Conservation (phyloP, 2,888 invertebrate species). For the Papilio demoleus region DNA sequence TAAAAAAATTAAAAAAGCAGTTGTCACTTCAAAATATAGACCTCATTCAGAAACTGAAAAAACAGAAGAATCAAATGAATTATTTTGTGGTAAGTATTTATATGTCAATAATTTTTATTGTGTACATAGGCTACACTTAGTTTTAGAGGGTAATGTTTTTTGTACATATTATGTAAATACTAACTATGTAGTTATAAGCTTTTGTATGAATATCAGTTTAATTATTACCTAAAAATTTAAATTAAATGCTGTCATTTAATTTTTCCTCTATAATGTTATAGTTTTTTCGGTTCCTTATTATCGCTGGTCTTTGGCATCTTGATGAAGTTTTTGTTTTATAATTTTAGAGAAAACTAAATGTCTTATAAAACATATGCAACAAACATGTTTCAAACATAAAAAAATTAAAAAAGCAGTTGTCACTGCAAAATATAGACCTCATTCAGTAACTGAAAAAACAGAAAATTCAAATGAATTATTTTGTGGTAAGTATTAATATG, state of each 20-base stretch:
- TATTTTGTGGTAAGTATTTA: slow-evolving; percentile 38
- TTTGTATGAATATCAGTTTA: too few species aligned
- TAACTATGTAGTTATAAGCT: too few species aligned
- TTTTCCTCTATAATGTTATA: too few species aligned
- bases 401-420: slow-evolving; percentile 14
- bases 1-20: slow-evolving; percentile 18
- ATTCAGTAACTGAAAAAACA: slow-evolving; percentile 4
- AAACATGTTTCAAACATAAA: slow-evolving; percentile 31
- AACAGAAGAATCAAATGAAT: background rate
- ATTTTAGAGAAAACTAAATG: slow-evolving; percentile 45
- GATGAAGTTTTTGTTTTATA: too few species aligned
- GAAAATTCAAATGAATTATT: slow-evolving; percentile 14
- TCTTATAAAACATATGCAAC: slow-evolving; percentile 42
- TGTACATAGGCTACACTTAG: too few species aligned
- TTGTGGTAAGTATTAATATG: slow-evolving; percentile 38
- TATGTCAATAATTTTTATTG: too few species aligned
- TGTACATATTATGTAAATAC: too few species aligned
- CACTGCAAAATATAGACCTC: slow-evolving; percentile 15
- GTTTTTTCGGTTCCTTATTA: too few species aligned
- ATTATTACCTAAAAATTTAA: too few species aligned
- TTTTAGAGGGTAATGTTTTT: too few species aligned
- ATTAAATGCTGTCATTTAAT: too few species aligned
- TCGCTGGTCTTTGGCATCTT: too few species aligned
- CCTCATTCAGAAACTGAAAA: background rate
- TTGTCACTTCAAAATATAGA: slow-evolving; percentile 20